These are phyloP conservation scores for Drosophila prosaltans DNA, from an alignment of 1,140 invertebrate genomes.

Conservation along the genomic window DNA sequence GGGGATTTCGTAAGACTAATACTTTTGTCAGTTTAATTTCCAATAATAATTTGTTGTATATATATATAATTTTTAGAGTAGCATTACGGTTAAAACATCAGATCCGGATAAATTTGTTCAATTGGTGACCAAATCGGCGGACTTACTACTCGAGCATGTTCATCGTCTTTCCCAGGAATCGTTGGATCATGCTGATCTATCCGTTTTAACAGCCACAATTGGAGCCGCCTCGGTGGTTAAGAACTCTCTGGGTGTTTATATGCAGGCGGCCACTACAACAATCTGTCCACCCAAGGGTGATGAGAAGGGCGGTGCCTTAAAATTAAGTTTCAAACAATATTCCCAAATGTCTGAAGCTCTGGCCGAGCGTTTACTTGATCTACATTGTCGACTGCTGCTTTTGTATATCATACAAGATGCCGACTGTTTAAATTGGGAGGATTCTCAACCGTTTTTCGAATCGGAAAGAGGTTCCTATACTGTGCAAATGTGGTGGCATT, in stretches of 20 bases:
- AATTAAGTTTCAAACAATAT: constrained; percentile 88
- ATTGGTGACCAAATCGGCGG: constrained; percentile 88
- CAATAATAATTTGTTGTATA: not conserved
- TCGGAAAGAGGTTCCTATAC: constrained; percentile 89
- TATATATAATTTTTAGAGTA: constrained; percentile 46
- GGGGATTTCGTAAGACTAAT: constrained; percentile 65
- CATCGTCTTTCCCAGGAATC: constrained; percentile 91
- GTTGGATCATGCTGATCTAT: constrained; percentile 90
- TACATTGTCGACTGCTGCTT: constrained; percentile 89
- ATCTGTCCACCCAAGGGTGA: constrained; percentile 80
- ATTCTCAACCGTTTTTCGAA: constrained; percentile 86
- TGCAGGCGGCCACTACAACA: constrained; percentile 74
- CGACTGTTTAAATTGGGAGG: constrained; percentile 88
- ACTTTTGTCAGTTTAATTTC: not conserved
- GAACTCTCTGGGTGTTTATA: constrained; percentile 89
- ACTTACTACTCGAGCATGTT: constrained; percentile 88
- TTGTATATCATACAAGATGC: constrained; percentile 91
- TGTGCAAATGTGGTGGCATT: constrained; percentile 93
- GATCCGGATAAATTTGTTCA: constrained; percentile 89
- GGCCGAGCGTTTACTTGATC: constrained; percentile 89
- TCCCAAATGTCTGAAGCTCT: constrained; percentile 91
- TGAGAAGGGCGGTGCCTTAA: constrained; percentile 80
- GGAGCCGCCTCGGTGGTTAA: constrained; percentile 90
- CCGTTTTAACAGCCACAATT: constrained; percentile 89
- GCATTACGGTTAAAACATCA: constrained; percentile 87